Base-by-base conservation (phyloP, 2,888 invertebrate genomes). In the Melangyna quadrimaculata region DNA sequence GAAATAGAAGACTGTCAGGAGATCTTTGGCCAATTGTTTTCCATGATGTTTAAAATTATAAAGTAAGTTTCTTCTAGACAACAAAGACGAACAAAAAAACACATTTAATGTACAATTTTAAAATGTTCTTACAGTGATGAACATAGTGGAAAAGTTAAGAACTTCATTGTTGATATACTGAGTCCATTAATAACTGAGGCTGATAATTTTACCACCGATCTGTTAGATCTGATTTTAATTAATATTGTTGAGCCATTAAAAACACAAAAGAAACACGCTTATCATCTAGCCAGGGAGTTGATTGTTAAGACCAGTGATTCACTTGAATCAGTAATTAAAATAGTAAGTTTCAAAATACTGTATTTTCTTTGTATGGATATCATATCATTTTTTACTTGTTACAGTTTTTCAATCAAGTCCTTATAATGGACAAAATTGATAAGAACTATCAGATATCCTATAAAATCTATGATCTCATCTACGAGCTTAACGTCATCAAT, bases 1-100 rank as follows among this genome's bases (percentile, higher is more conserved):
- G 99, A 99, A 92, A 93, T 99, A 78, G 99, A 99, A 91, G 98
- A 99, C 93, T 98, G 97, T 89, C 98, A 98, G 92, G 98, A 98
- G 92, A 98, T 99, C 89, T 98, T 99, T 93, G 97, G 97, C 90
- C 96, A 96, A 14, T 94, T 99, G 2, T 99, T 98, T 93, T 95
- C 96, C 77, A 94, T 98, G 71, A 97, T 99, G 95, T 99, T 99
- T 91, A 97, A 96, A 92, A 98, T 98, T 92, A 97, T 99, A 89
- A 98, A 98, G 98, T 98, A 91, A 95, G 96, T 94, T 61, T n/a
- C 27, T 12, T 9, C 9, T 14, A 19, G 0, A 53, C n/a, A 53
- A 14, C 0, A 53, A 53, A n/a, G 2, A 29, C 5, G 8, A 43
- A 17, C 17, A 55, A 57, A 1, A 12, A 19, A 2, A 32, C 3